phyloP scores from a whole-genome alignment of 2,113 vertebrate species.

The Malurus cyaneus region DNA sequence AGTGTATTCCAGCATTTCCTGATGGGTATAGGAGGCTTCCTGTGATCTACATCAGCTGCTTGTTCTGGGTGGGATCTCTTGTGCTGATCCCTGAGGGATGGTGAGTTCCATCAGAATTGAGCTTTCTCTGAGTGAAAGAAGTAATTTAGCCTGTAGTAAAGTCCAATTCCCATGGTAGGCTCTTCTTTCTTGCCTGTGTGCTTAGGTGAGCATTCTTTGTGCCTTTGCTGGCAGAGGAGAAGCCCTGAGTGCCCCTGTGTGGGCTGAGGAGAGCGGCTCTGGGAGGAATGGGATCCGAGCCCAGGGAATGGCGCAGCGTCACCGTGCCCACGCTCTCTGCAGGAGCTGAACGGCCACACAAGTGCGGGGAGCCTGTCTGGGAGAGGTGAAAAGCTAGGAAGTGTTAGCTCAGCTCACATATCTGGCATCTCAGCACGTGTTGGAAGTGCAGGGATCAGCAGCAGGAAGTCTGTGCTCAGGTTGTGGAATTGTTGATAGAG shows the following conservation, averaged over 20 bases:
- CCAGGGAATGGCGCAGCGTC: background rate
- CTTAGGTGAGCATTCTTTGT: background rate
- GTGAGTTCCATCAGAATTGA: background rate
- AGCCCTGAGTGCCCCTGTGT: background rate
- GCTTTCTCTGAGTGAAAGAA: background rate
- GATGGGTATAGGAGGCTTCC: background rate
- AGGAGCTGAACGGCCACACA: background rate
- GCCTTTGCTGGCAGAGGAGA: background rate
- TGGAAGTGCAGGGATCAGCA: conserved; percentile 4
- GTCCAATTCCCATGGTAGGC: background rate
- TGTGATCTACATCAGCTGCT: background rate
- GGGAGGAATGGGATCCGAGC: fast-evolving
- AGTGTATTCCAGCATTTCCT: background rate
- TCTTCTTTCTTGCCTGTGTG: background rate
- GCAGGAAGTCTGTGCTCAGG: background rate
- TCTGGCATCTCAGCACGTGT: background rate
- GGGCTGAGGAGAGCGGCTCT: background rate
- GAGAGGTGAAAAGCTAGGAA: background rate
- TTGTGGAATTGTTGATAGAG: background rate
- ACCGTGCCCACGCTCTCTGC: background rate
- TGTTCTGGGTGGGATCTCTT: background rate
- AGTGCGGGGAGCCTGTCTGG: background rate
- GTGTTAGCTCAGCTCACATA: background rate
- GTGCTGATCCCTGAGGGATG: background rate
- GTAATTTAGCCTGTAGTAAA: background rate